Base-by-base conservation (phyloP, 2,888 invertebrate species). In the Phalera bucephala region DNA sequence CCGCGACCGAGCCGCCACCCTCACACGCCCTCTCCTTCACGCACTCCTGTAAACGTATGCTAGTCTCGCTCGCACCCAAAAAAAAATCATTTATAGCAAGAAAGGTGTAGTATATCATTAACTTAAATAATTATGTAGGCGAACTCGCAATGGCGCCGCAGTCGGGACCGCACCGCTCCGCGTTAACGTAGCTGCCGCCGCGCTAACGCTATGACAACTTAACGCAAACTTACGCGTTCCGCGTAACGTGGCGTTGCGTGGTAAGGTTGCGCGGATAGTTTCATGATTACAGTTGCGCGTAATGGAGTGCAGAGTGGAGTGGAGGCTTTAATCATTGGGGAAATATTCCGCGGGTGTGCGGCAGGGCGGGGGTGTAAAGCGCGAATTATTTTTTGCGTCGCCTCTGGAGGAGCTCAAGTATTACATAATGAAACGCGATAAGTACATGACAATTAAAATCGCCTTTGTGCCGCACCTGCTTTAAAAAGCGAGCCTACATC, bases 41-140 rank as follows among this genome's bases (percentile, higher is more conserved):
- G 28, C 60, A 2, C 26, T 1, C 9, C 1, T 14, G n/a, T 3
- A 5, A 8, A 1, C 15, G 33, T 47, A 35, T 1, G 11, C 74
- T 77, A 40, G 62, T 1, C 49, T 76, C 72, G 8, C 61, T 45
- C 75, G 38, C 52, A 38, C 30, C 59, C 55, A 65, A 75, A 83
- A 82, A 78, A 63, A 83, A 86, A 76, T 78, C 71, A 82, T 80
- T 86, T 80, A 78, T 63, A 62, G 56, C 68, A 68, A 69, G 72
- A 75, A 79, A 83, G 76, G 78, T 82, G 83, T 80, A 76, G 74
- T 80, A 83, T 80, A 85, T 87, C 84, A 88, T 88, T 86, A 87
- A 80, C 79, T 87, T 80, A 84, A 85, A 87, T 86, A 86, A 87
- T 86, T 81, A 87, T 75, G 78, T 75, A 64, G 75, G 69, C 70